These are phyloP conservation scores for Amphipoea lucens DNA, from an alignment of 2,888 invertebrate species.

Conservation along the genomic window DNA sequence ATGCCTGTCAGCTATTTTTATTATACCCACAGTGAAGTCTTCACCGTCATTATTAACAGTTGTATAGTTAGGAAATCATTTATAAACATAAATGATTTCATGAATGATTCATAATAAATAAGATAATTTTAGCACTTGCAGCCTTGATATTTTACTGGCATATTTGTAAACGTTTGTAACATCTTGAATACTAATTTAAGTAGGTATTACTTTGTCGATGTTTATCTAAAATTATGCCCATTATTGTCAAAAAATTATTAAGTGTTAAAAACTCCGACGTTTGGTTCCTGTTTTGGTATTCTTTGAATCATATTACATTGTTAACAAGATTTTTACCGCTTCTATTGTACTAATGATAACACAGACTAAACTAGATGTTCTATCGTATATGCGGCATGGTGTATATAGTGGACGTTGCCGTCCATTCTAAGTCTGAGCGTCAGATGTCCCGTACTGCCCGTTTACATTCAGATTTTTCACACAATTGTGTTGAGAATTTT, in stretches of 20 bases:
- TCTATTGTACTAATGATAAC: neutral
- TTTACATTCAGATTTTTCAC: neutral
- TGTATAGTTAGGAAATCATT: slow-evolving; percentile 46
- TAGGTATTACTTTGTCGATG: slow-evolving; percentile 33
- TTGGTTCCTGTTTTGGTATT: neutral
- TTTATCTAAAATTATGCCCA: slow-evolving; percentile 39
- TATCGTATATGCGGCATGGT: neutral
- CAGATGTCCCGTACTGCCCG: neutral
- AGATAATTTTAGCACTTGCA: slow-evolving; percentile 55
- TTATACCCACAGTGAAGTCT: neutral
- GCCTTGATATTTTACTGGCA: slow-evolving; percentile 63
- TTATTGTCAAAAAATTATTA: slow-evolving; percentile 7
- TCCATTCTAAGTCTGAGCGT: neutral
- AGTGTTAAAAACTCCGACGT: neutral
- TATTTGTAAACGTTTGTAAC: slow-evolving; percentile 58
- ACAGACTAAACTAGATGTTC: neutral
- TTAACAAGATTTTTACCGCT: neutral
- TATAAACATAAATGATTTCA: too few species aligned
- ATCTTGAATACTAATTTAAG: slow-evolving; percentile 66
- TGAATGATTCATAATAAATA: slow-evolving; percentile 45
- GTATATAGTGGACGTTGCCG: neutral
- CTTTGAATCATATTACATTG: neutral
- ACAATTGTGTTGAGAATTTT: neutral
- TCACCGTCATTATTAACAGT: slow-evolving; percentile 18
- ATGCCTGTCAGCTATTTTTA: neutral